Conservation (phyloP, 2,113 vertebrate species). For the Ceyx melanurus region DNA sequence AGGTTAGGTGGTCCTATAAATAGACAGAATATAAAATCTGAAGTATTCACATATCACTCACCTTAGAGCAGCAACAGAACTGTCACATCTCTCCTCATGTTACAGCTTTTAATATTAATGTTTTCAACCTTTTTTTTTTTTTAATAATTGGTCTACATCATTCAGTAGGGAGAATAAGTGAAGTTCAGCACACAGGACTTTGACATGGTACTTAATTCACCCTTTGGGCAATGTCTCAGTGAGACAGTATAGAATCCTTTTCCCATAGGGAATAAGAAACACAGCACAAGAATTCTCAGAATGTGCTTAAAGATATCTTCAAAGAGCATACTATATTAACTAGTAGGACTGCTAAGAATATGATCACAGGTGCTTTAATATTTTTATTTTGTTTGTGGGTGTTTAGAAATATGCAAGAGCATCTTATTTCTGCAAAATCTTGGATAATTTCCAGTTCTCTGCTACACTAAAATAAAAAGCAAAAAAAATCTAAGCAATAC, state of each 20-base stretch:
- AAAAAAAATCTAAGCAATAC: neutral
- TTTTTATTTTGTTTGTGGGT: neutral
- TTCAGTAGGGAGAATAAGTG: neutral
- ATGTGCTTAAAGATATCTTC: neutral
- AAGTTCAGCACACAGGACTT: neutral
- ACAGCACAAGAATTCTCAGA: neutral
- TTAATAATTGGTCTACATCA: neutral
- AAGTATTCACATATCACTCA: neutral
- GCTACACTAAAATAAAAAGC: neutral
- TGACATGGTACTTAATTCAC: neutral
- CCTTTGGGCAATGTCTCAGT: neutral
- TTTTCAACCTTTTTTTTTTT: neutral
- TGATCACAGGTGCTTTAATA: neutral
- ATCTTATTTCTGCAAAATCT: neutral
- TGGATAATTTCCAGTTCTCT: neutral
- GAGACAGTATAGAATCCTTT: neutral
- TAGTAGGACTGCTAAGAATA: neutral
- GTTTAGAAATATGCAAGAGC: neutral
- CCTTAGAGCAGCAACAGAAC: neutral
- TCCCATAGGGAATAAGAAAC: neutral
- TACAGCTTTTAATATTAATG: neutral
- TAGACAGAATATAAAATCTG: neutral
- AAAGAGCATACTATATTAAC: neutral
- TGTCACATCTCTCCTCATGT: neutral
- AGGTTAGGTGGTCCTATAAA: neutral